Evolutionary conservation across 2,888 invertebrate genomes (phyloP).

Genomic region (Dynastes maya): DNA sequence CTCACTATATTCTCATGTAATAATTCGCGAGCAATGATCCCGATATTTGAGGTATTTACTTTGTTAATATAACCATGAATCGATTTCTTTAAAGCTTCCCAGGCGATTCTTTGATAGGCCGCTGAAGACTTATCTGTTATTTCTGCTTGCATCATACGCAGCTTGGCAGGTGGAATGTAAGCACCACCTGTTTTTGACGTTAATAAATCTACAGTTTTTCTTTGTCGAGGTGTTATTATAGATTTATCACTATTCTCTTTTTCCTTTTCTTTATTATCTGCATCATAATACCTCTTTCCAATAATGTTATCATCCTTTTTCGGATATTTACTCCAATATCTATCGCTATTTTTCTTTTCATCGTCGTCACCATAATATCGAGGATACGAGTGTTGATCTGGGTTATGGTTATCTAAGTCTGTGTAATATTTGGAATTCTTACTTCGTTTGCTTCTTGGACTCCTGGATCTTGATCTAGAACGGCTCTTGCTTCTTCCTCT

Average conservation of each 20-base stretch:
- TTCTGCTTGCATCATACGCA: constrained; percentile 95
- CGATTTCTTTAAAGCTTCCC: constrained; percentile 99
- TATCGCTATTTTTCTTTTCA: constrained; percentile 63
- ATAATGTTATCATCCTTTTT: constrained; percentile 64
- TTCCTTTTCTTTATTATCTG: constrained; percentile 53
- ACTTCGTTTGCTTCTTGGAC: constrained; percentile 46
- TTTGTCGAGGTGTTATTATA: constrained; percentile 67
- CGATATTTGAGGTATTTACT: constrained; percentile 95
- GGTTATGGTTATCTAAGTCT: constrained; percentile 52
- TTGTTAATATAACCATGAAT: constrained; percentile 99
- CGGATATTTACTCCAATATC: constrained; percentile 69
- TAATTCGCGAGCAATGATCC: constrained; percentile 91
- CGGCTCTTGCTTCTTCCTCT: constrained; percentile 41
- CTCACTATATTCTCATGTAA: constrained; percentile 96
- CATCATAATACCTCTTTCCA: constrained; percentile 65
- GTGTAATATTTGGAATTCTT: constrained; percentile 48
- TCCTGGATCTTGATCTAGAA: constrained; percentile 51
- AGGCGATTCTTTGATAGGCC: constrained; percentile 96
- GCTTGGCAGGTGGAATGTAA: constrained; percentile 97
- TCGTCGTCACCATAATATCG: constrained; percentile 66
- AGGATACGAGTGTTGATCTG: constrained; percentile 54
- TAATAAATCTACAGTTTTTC: constrained; percentile 77
- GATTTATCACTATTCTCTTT: constrained; percentile 61
- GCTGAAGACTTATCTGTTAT: constrained; percentile 96
- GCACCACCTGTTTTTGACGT: constrained; percentile 93